Percentiles rank a stretch among this genome's conserved stretches.
Evolutionary conservation across 2,888 invertebrate genomes (phyloP).

Genomic region (Mamestra brassicae): DNA sequence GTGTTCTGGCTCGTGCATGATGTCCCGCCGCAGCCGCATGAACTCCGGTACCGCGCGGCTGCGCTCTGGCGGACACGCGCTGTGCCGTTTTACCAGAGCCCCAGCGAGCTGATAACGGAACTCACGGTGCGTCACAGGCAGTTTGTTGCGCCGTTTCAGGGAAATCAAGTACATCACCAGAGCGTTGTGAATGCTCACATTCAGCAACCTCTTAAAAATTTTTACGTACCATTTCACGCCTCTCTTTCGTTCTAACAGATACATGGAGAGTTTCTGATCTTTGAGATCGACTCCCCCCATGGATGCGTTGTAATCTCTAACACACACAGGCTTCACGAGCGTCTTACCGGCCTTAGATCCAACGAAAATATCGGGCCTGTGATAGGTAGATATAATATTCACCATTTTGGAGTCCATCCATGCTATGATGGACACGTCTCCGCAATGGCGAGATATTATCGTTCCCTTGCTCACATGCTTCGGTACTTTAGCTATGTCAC

Average conservation of each 20-base stretch:
- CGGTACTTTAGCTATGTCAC: no score
- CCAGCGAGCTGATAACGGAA: constrained; percentile 29
- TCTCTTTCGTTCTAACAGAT: constrained; percentile 39
- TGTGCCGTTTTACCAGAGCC: constrained; percentile 27
- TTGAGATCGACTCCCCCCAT: neutral
- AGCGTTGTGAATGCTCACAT: constrained; percentile 54
- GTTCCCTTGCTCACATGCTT: no score
- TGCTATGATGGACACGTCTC: no score
- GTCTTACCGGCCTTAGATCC: no score
- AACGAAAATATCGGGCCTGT: no score
- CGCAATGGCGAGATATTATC: no score
- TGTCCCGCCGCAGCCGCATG: constrained; percentile 39
- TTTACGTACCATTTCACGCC: constrained; percentile 61
- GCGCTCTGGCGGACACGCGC: neutral
- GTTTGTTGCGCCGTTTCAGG: constrained; percentile 18
- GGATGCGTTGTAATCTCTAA: no score
- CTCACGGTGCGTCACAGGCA: constrained; percentile 18
- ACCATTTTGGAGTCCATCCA: no score
- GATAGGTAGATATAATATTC: no score
- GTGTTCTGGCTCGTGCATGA: constrained; percentile 38
- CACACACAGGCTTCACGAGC: no score
- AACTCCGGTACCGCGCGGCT: neutral
- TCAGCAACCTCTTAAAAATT: constrained; percentile 57
- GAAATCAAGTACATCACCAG: constrained; percentile 37
- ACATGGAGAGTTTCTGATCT: no score